A percentile compares a stretch with the other conserved stretches of the same genome.
phyloP scores from a whole-genome alignment of 2,797 vertebrate genomes.

The Sebastes diploproa region DNA sequence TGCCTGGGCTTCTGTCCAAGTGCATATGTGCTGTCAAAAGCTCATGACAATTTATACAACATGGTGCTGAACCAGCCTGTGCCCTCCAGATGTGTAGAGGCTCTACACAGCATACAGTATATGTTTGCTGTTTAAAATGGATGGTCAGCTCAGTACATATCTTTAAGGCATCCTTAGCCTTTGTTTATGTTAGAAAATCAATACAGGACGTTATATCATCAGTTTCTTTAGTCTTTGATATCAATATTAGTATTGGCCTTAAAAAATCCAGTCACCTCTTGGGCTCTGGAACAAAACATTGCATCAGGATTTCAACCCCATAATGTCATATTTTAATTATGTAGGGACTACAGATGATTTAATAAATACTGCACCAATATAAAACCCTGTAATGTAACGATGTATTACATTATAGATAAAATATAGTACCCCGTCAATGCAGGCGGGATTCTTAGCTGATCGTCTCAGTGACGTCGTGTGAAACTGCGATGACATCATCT shows the following conservation, averaged over 20 bases:
- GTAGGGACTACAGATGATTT: neutral
- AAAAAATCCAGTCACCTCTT: neutral
- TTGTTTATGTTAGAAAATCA: neutral
- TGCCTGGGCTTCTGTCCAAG: constrained; percentile 13
- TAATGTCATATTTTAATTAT: neutral
- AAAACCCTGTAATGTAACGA: neutral
- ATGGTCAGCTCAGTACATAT: neutral
- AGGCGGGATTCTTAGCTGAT: neutral
- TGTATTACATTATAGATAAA: neutral
- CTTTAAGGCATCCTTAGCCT: neutral
- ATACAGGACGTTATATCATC: neutral
- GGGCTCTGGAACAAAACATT: neutral
- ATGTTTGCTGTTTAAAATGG: neutral
- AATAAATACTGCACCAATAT: neutral
- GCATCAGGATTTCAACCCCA: neutral
- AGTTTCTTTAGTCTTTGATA: neutral
- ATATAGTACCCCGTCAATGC: neutral
- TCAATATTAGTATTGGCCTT: neutral
- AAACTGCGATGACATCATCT: neutral
- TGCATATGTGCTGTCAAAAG: neutral
- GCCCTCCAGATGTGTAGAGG: neutral
- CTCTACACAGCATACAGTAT: neutral
- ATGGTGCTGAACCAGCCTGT: neutral
- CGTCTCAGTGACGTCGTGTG: neutral
- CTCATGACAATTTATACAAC: constrained; percentile 4